Evolutionary conservation across 2,113 vertebrate genomes (phyloP), one percentile per base, ranked within the genome.

Genomic region (Cinclus mexicanus): DNA sequence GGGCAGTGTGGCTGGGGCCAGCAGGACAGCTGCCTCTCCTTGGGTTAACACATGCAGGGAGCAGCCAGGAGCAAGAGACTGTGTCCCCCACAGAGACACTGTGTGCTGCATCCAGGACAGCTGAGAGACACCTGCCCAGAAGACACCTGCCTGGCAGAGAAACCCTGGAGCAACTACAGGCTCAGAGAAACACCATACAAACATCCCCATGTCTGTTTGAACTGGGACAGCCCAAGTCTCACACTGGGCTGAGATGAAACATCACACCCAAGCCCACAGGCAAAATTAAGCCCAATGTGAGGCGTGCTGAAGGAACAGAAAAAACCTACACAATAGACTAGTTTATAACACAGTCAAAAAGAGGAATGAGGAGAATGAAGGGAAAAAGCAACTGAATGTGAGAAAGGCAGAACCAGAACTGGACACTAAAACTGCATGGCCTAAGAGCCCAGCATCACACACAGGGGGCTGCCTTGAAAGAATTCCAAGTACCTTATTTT

Each of bases 401-500:
- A 50, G 35, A 77, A 22, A 77, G 31, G 74, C 63, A 64, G 47
- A 61, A 85, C 28, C 50, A 33, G 64, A 44, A 44, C 14, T 65
- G 64, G 53, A 49, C 21, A 4, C 10, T 5, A 39, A 25, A 21
- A 17, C 31, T 46, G 57, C 53, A 14, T 5, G 25, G 68, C 47
- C 82, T 41, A 33, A 49, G 83, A 85, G 79, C 81, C 84, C 94
- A 67, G 94, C 9, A 95, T 33, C 78, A 95, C 76, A 96, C 87
- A 94, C 90, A 37, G 69, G 84, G 96, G 65, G 83, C 92, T 72
- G 41, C 85, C 93, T 95, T 97, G 80, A 96, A 98, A 98, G 97
- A 97, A 97, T 94, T 98, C 91, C 97, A 98, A 98, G 98, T 97
- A 98, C 97, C 98, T 98, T 39, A 92, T 89, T 98, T 98, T 98